Conservation (phyloP, 2,888 invertebrate genomes). For the Germaria angustata region DNA sequence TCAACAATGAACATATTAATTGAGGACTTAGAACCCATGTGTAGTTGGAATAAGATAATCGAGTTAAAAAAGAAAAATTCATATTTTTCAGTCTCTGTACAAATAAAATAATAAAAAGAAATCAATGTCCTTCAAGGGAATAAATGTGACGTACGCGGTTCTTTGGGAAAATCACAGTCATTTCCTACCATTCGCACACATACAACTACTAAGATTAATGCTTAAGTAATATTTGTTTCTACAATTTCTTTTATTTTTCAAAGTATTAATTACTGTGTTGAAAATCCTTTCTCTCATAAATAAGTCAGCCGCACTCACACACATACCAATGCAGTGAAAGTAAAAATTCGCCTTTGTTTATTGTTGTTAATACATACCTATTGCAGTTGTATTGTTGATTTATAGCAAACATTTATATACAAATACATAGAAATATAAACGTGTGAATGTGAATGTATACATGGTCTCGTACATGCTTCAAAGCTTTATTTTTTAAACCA, state of each 20-base stretch:
- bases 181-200: no score
- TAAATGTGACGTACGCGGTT: no score
- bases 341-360: neutral
- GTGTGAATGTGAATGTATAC: neutral
- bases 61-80: no score
- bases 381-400: constrained; percentile 11
- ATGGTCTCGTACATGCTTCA: constrained; percentile 1
- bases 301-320: neutral
- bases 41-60: no score
- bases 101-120: no score
- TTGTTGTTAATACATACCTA: neutral
- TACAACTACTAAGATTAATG: no score
- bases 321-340: neutral
- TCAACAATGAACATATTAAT: no score
- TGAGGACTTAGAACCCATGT: no score
- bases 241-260: constrained; percentile 26
- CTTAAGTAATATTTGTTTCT: neutral
- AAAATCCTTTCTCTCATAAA: constrained; percentile 24
- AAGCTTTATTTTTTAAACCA: constrained; percentile 20
- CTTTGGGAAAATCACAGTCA: no score
- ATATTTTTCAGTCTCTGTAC: no score
- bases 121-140: no score
- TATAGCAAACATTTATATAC: constrained; percentile 7
- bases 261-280: constrained; percentile 55
- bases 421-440: neutral